A percentile compares a stretch with the other conserved stretches of the same genome.
phyloP scores from a whole-genome alignment of 2,888 invertebrate species.

The Allacma fusca region DNA sequence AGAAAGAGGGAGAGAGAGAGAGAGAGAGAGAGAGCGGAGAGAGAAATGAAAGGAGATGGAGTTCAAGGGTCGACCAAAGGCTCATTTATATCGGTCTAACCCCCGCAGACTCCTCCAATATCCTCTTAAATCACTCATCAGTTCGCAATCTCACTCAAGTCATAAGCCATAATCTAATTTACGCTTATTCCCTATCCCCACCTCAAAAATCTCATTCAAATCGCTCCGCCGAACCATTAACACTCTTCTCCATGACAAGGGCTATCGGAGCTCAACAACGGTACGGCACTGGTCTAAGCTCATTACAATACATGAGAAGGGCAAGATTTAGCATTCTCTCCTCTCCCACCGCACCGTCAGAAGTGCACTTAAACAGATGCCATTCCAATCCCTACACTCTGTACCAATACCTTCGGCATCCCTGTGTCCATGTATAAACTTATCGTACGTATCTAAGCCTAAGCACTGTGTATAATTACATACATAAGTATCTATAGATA shows the following conservation, averaged over 20 bases:
- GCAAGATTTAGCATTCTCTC: not conserved
- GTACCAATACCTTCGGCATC: too few species aligned
- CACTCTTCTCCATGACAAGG: too few species aligned
- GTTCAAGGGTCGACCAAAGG: constrained; percentile 49
- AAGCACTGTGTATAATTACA: too few species aligned
- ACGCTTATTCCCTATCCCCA: constrained; percentile 42
- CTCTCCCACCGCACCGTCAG: too few species aligned
- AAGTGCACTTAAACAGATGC: too few species aligned
- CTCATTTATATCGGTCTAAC: constrained; percentile 50
- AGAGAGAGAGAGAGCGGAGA: not conserved
- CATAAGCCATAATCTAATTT: constrained; percentile 49
- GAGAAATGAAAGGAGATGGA: constrained; percentile 38
- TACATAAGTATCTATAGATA: too few species aligned
- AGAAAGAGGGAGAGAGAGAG: constrained; percentile 13
- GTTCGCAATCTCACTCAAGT: constrained; percentile 46
- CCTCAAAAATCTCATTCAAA: constrained; percentile 31
- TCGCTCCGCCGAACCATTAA: not conserved
- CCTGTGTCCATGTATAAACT: too few species aligned
- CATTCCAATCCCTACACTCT: too few species aligned
- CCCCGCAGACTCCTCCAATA: constrained; percentile 48
- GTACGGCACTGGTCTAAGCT: not conserved
- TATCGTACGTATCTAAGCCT: too few species aligned
- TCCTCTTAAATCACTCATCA: constrained; percentile 47
- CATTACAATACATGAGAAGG: not conserved
- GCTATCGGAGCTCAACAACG: too few species aligned